phyloP scores from a whole-genome alignment of 2,113 vertebrate species.

The Festucalex cinctus region DNA sequence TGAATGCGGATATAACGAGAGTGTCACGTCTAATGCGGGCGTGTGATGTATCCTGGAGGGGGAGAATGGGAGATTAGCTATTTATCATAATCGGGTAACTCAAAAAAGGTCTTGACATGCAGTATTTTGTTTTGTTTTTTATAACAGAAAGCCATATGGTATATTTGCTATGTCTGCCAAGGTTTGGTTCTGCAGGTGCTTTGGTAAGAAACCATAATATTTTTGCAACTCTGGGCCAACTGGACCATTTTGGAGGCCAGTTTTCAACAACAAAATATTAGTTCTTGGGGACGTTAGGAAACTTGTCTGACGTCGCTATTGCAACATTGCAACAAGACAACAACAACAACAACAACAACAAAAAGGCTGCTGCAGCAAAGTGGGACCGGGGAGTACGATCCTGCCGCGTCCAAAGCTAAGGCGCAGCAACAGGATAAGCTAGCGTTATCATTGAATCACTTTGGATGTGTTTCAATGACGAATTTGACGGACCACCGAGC shows the following conservation, averaged over 20 bases:
- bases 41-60: conserved; percentile 29
- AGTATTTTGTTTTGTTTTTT: conserved; percentile 30
- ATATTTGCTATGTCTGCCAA: not conserved
- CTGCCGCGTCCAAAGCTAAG: not conserved
- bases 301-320: not conserved
- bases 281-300: not conserved
- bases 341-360: too few species aligned
- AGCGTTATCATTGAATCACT: not conserved
- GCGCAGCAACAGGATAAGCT: not conserved
- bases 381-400: not conserved
- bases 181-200: not conserved
- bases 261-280: not conserved
- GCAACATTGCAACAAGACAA: not conserved
- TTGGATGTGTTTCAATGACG: not conserved
- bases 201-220: not conserved
- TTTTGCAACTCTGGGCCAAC: not conserved
- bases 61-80: conserved; percentile 26
- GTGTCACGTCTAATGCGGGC: conserved; percentile 55
- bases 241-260: not conserved
- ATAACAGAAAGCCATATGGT: not conserved
- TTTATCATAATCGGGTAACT: conserved; percentile 54
- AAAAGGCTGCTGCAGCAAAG: not conserved
- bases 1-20: conserved; percentile 55
- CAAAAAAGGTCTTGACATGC: conserved; percentile 39
- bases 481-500: not conserved